phyloP scores from a whole-genome alignment of 2,888 invertebrate genomes.

The Iphiclides podalirius region DNA sequence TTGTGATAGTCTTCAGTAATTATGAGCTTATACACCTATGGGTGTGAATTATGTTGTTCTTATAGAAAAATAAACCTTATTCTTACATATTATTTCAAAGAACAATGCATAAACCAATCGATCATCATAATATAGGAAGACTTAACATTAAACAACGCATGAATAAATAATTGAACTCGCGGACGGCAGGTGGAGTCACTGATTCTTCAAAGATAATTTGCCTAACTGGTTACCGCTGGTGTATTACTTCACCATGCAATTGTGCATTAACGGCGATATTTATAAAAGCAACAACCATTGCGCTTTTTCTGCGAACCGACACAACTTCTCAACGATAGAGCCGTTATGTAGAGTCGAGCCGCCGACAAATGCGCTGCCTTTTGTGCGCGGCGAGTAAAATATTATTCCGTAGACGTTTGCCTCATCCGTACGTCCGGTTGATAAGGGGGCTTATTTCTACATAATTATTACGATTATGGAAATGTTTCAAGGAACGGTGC shows the following conservation, averaged over 20 bases:
- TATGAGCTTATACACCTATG: too few species aligned
- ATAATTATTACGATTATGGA: conserved; percentile 70
- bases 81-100: too few species aligned
- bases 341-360: conserved; percentile 23
- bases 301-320: conserved; percentile 8
- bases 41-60: too few species aligned
- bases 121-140: conserved; percentile 34
- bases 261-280: conserved; percentile 24
- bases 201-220: conserved; percentile 74
- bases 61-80: too few species aligned
- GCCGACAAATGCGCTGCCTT: conserved; percentile 8
- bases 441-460: conserved; percentile 58
- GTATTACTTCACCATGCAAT: conserved; percentile 41
- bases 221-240: conserved; percentile 70
- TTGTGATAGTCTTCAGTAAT: too few species aligned
- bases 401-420: too few species aligned
- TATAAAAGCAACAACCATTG: conserved; percentile 31
- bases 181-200: conserved; percentile 67
- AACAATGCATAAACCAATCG: conserved; percentile 37
- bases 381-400: too few species aligned
- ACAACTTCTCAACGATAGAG: neutral
- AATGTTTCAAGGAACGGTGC: conserved; percentile 55
- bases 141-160: conserved; percentile 27
- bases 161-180: conserved; percentile 48
- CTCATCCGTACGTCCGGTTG: conserved; percentile 49